phyloP scores from a whole-genome alignment of 2,797 vertebrate species.

The Anas flavirostris region DNA sequence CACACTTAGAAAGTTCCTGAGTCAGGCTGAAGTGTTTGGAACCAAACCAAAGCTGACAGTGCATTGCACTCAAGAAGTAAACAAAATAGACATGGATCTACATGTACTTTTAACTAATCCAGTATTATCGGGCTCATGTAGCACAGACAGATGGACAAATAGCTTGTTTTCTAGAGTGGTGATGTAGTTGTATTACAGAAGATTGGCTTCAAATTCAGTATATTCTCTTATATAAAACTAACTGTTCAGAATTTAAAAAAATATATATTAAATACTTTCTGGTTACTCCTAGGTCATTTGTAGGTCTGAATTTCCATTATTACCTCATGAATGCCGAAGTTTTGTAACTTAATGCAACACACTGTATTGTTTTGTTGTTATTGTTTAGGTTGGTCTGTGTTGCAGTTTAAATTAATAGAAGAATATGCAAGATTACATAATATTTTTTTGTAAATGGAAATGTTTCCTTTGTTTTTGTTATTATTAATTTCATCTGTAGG shows the following conservation, averaged over 20 bases:
- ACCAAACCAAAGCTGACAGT: not conserved
- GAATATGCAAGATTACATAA: not conserved
- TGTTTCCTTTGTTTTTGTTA: too few relatives aligned
- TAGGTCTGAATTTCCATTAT: not conserved
- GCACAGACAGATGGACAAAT: not conserved
- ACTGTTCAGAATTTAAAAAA: not conserved
- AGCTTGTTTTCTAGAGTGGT: not conserved
- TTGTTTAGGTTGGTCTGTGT: not conserved
- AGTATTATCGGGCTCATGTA: not conserved
- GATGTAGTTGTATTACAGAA: not conserved
- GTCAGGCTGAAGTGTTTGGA: not conserved
- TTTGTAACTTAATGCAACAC: not conserved
- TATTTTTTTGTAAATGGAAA: not conserved
- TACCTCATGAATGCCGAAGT: not conserved
- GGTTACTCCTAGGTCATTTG: not conserved
- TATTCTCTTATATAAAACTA: not conserved
- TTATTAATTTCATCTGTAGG: constrained; percentile 74
- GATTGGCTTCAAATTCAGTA: not conserved
- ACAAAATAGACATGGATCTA: not conserved
- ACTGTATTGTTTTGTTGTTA: not conserved
- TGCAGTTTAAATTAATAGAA: not conserved
- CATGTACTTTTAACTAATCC: not conserved
- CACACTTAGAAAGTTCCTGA: not conserved
- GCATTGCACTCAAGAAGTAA: not conserved
- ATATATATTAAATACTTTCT: not conserved